Evolutionary conservation across 1,140 invertebrate genomes (phyloP), one percentile per base, ranked within the genome.

Genomic region (Idris sp.): DNA sequence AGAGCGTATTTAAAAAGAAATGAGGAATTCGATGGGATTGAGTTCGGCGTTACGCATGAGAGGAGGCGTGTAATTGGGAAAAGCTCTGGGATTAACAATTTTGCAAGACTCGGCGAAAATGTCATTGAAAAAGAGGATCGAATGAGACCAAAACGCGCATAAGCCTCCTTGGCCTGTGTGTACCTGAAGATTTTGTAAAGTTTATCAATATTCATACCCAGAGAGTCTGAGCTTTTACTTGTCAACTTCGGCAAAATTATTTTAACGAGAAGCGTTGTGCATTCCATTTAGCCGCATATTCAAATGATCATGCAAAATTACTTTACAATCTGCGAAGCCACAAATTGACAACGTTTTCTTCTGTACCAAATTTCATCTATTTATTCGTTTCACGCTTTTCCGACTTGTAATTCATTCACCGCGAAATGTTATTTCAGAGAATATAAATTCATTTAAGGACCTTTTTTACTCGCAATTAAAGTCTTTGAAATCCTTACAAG

Each of bases 61-160:
- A 44, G 53, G 58, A 59, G 26, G 51, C 43, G 71, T 76, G 74
- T 85, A 86, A 87, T 86, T 87, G 81, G 74, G 81, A 85, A 83
- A 85, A 79, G 82, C 82, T 72, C 53, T n/a, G n/a, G 83, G 81
- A 88, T 88, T 87, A 86, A 87, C 82, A 85, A 85, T 87, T 87
- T 85, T 87, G 85, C 84, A 80, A 82, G 79, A 82, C 81, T 86
- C 81, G 81, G 81, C 84, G 81, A 84, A 86, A 86, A 83, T 73
- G 73, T 77, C 56, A 53, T 22, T 31, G 48, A 49, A 65, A 76
- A 81, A 79, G 79, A 78, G 81, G 72, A 73, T 68, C 49, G 40
- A 11, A 11, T 9, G 31, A 30, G 28, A 9, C 4, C 28, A 4
- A 10, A 11, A 15, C 33, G 13, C 31, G 33, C 11, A n/a, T n/a